phyloP scores from a whole-genome alignment of 2,113 vertebrate species.

The Centropus bengalensis region DNA sequence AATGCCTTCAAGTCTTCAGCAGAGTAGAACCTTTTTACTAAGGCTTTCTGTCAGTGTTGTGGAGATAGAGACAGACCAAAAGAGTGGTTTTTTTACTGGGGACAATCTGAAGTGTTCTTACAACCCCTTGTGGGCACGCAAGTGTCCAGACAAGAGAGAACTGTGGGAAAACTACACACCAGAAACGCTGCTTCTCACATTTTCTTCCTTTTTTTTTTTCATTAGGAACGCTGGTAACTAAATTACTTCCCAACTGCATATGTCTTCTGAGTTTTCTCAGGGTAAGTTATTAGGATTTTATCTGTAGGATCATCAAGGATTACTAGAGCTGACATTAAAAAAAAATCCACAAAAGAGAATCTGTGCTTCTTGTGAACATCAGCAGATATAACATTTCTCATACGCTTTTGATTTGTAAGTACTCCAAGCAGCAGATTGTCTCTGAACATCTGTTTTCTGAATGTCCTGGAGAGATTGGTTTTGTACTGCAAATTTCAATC shows the following conservation, averaged over 20 bases:
- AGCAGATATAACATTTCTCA: not conserved
- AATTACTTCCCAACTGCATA: not conserved
- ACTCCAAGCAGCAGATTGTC: conserved; percentile 12
- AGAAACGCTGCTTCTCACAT: not conserved
- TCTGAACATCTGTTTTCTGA: conserved; percentile 33
- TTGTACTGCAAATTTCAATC: not conserved
- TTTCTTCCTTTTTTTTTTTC: not conserved
- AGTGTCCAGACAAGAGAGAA: not conserved
- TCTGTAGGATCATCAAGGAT: not conserved
- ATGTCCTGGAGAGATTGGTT: not conserved
- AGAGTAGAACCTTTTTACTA: not conserved
- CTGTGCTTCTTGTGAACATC: not conserved
- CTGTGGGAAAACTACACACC: not conserved
- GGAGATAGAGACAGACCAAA: not conserved
- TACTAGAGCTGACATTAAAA: not conserved
- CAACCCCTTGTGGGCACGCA: not conserved
- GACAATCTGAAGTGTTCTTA: not conserved
- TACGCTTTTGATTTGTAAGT: not conserved
- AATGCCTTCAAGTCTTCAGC: not conserved
- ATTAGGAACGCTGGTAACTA: not conserved
- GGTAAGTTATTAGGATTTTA: not conserved
- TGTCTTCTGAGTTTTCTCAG: not conserved
- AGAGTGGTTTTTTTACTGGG: not conserved
- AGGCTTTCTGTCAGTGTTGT: not conserved
- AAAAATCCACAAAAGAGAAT: not conserved